Evolutionary conservation across 2,888 invertebrate species (phyloP), one percentile per base, ranked within the genome.

Genomic region (Griposia aprilina): DNA sequence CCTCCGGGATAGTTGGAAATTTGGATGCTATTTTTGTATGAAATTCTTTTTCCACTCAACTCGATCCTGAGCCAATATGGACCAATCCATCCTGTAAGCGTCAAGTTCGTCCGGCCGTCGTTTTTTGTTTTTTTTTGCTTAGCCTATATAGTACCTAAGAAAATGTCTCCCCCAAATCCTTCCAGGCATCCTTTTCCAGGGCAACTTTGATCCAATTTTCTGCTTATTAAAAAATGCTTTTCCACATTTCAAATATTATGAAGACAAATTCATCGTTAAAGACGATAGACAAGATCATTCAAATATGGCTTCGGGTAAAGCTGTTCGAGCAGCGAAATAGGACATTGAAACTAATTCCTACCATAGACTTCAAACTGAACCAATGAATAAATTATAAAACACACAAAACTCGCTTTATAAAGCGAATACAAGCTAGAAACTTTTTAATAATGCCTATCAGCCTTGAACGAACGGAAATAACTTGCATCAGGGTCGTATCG

Each of bases 401-500:
- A 76, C 65, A 82, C 69, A 81, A 82, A 79, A 83, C 73, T 63
- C n/a, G 17, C 48, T 41, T 74, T 71, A 83, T 78, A 80, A 74
- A 81, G 62, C 80, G 73, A 80, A 82, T 79, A 80, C 65, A 74
- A 74, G 77, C 87, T 85, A 84, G 85, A 87, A 88, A 83, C 87
- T 89, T 92, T 93, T 93, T 93, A 94, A 92, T 94, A 93, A 94
- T 93, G 90, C 91, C 87, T 89, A 85, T 79, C 80, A 81, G 85
- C 96, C 96, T 96, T 95, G 95, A 92, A 90, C 84, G 89, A 92
- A 93, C 93, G 92, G 93, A 95, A 96, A 96, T 96, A 96, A 91
- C 94, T 90, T 95, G 95, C 94, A 95, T 90, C 92, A 92, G 92
- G 92, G 93, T 88, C 94, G 91, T 91, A 96, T 96, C 95, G 96